Conservation (phyloP, 2,113 vertebrate species). For the Ibidorhyncha struthersii region DNA sequence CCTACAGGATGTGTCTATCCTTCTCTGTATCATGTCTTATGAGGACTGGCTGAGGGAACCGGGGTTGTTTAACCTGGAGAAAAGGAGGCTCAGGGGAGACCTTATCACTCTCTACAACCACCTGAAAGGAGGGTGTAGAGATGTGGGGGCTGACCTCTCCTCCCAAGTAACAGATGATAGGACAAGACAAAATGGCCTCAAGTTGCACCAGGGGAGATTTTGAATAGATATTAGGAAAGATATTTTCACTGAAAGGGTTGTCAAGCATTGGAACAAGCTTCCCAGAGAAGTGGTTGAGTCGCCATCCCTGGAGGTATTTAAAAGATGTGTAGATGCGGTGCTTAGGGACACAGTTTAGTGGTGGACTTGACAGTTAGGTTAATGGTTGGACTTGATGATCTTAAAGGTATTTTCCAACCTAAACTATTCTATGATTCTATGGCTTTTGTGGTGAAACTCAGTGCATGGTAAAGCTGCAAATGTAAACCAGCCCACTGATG, state of each 20-base stretch:
- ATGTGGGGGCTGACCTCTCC: background rate
- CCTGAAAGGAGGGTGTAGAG: background rate
- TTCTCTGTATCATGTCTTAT: too few relatives aligned
- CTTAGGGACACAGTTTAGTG: background rate
- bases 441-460: background rate
- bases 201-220: background rate
- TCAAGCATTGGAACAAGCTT: background rate
- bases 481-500: rapidly evolving
- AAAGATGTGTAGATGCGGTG: background rate
- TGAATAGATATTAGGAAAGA: background rate
- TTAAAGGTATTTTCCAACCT: background rate
- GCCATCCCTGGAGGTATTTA: background rate
- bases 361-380: background rate
- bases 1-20: too few relatives aligned
- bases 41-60: background rate
- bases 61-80: background rate
- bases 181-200: background rate
- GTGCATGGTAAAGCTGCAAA: background rate
- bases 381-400: background rate
- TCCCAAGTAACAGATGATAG: background rate
- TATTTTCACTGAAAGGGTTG: background rate
- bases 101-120: background rate
- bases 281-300: background rate
- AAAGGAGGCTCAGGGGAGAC: background rate
- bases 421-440: background rate